Evolutionary conservation across 2,888 invertebrate species (phyloP), one percentile per base, ranked within the genome.

Genomic region (Polietes domitor): DNA sequence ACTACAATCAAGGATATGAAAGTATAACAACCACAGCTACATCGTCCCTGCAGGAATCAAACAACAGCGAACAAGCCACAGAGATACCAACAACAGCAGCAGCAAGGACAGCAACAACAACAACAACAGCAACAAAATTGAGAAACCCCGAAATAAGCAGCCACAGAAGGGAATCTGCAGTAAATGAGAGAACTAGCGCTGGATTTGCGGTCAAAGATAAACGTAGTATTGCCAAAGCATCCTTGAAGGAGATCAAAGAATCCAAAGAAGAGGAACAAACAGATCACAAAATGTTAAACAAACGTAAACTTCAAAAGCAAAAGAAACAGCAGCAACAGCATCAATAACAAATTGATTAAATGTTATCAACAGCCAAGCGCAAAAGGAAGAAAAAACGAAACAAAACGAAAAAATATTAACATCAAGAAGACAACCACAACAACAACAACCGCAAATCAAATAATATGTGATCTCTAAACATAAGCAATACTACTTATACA

Each of bases 121-220:
- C 17, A 10, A 68, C 58, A 71, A n/a, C 12, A 12, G 12, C 1
- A 1, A 37, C 1, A 10, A 37, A 12, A 37, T 1, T 1, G 12
- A 7, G 6, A 37, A 12, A 28, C 15, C 21, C 41, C 19, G 53
- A 12, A 41, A 82, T 82, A 81, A 74, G 41, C 63, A 78, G 71
- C 47, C 68, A 41, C 55, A 50, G 26, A 70, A 58, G 70, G 47
- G 74, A 82, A 83, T 73, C 73, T 65, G 10, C 28, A 81, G 83
- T 85, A 76, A 81, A 80, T 58, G 50, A 80, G 55, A 83, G 77
- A 68, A 82, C 82, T 83, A 85, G 82, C 84, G 77, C 68, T 76
- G 86, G 86, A 74, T 75, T 85, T 73, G 76, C 82, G 76, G 84
- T 79, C 1, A 85, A 72, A 28, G 77, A 71, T 37, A 84, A 87